Percentiles rank a stretch among this genome's conserved stretches.
Evolutionary conservation across 2,888 invertebrate genomes (phyloP).

Genomic region (Hypselothyrea guttata): DNA sequence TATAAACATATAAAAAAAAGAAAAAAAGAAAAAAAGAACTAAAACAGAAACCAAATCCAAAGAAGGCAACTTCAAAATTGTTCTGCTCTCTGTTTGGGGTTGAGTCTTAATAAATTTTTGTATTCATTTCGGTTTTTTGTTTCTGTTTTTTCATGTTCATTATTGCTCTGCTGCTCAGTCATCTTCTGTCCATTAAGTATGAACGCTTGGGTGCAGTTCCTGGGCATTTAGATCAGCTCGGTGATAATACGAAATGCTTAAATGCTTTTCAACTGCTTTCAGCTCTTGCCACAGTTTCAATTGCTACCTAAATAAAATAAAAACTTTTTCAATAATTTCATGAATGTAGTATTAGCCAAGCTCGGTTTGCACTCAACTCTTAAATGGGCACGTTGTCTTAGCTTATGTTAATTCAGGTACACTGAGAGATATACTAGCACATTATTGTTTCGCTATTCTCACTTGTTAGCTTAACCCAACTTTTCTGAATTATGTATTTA

Average conservation of each 20-base stretch:
- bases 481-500: no score
- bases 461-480: no score
- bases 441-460: no score
- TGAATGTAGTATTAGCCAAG: constrained; percentile 38
- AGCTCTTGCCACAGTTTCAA: constrained; percentile 10
- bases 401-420: not conserved
- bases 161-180: constrained; percentile 3
- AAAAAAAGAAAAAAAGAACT: constrained; percentile 15
- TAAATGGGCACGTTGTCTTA: constrained; percentile 36
- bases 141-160: not conserved
- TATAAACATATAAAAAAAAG: constrained; percentile 48
- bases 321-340: constrained; percentile 7
- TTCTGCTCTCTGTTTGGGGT: constrained; percentile 10
- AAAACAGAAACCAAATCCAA: constrained; percentile 10
- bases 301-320: constrained; percentile 1
- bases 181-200: constrained; percentile 33
- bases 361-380: constrained; percentile 37
- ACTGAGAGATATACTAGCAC: not conserved
- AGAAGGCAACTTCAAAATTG: constrained; percentile 25
- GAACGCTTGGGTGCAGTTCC: constrained; percentile 39
- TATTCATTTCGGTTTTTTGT: constrained; percentile 20
- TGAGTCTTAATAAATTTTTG: constrained; percentile 39
- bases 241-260: constrained; percentile 35
- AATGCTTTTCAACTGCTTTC: constrained; percentile 15
- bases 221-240: constrained; percentile 43